phyloP scores from a whole-genome alignment of 1,140 invertebrate species.

The Teleogryllus occipitalis region DNA sequence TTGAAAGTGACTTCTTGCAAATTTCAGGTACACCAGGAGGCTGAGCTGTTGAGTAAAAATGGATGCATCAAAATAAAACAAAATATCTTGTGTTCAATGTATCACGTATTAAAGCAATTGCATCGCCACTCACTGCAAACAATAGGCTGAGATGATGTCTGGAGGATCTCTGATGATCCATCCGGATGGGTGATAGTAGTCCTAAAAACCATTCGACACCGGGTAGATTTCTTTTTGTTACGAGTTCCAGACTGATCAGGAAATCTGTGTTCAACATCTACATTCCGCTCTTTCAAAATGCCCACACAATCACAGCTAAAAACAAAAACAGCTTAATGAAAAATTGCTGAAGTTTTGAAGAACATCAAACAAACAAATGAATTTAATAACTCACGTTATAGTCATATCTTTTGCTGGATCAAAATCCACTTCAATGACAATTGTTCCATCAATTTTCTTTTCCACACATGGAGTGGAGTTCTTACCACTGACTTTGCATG shows the following conservation, averaged over 20 bases:
- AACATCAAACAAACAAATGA: not conserved
- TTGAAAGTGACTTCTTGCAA: conserved; percentile 79
- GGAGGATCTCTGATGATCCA: conserved; percentile 73
- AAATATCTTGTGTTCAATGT: not conserved
- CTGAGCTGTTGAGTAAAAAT: conserved; percentile 25
- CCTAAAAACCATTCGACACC: conserved; percentile 90
- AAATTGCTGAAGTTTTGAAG: not conserved
- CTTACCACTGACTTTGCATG: conserved; percentile 90
- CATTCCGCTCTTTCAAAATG: conserved; percentile 88
- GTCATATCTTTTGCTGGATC: conserved; percentile 84
- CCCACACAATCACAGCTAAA: conserved; percentile 68
- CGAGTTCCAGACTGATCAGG: conserved; percentile 62
- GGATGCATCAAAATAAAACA: not conserved
- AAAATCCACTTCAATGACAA: conserved; percentile 86
- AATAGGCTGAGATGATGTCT: conserved; percentile 87
- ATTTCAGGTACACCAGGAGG: conserved; percentile 93
- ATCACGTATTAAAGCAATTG: not conserved
- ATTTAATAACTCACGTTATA: conserved; percentile 47
- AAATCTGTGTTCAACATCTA: conserved; percentile 90
- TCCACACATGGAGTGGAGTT: conserved; percentile 90
- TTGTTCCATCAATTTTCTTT: conserved; percentile 82
- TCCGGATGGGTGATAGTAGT: conserved; percentile 65
- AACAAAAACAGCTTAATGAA: not conserved
- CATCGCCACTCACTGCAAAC: conserved; percentile 77
- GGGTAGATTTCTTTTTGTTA: conserved; percentile 89